Percentiles rank a stretch among this genome's conserved stretches.
phyloP scores from a whole-genome alignment of 2,888 invertebrate species.

The Plagiodera versicolora region DNA sequence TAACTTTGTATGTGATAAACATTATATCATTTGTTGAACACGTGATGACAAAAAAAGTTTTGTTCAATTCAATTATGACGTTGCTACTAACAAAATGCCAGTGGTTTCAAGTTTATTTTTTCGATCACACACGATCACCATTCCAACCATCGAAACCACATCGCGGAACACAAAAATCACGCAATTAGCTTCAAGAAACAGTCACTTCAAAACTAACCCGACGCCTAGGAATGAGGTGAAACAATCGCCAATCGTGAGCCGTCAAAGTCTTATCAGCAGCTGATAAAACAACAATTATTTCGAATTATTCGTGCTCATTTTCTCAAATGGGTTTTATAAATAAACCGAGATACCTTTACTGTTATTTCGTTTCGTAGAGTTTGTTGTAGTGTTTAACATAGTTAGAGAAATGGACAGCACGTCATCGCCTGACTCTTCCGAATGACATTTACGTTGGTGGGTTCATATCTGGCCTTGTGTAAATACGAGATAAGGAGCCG shows the following conservation, averaged over 20 bases:
- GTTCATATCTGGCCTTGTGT: not conserved
- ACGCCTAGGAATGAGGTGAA: not conserved
- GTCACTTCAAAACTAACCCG: not conserved
- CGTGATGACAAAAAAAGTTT: too few relatives aligned
- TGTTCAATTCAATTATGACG: too few relatives aligned
- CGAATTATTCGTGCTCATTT: not conserved
- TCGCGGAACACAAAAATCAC: not conserved
- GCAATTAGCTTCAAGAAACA: not conserved
- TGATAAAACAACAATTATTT: constrained; percentile 1
- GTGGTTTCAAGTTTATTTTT: not conserved
- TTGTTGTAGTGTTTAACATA: not conserved
- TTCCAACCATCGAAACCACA: not conserved
- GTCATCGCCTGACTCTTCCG: not conserved
- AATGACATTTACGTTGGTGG: not conserved
- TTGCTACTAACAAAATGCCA: too few relatives aligned
- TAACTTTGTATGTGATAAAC: too few relatives aligned
- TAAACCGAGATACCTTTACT: not conserved
- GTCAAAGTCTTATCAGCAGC: not conserved
- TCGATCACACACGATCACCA: not conserved
- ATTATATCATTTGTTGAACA: too few relatives aligned
- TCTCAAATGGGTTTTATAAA: not conserved
- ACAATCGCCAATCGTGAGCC: not conserved
- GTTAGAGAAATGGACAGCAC: not conserved
- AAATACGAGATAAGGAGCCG: not conserved
- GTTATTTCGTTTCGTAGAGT: too few relatives aligned